These are phyloP conservation scores for Lepeophtheirus nordmannii DNA, from an alignment of 2,888 invertebrate species.

Conservation along the genomic window DNA sequence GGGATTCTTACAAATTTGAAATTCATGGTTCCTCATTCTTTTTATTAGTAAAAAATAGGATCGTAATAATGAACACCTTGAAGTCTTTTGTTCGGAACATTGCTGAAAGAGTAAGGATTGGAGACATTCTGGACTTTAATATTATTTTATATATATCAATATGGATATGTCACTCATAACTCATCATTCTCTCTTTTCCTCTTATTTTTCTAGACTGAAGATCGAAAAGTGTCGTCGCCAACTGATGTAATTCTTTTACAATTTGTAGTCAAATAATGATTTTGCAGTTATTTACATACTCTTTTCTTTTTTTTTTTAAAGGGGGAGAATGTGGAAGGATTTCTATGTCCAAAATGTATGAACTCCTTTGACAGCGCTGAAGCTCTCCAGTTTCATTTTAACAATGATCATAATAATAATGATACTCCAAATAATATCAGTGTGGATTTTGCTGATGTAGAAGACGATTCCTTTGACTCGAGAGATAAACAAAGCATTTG, in stretches of 20 bases:
- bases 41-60: neutral
- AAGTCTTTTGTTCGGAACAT: neutral
- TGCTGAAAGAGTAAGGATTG: neutral
- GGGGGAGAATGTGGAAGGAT: conserved; percentile 35
- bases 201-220: neutral
- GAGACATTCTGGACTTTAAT: too few relatives aligned
- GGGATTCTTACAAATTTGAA: neutral
- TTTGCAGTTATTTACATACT: neutral
- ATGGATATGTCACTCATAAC: too few relatives aligned
- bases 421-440: neutral
- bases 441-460: neutral
- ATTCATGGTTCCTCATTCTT: neutral
- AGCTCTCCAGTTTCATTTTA: conserved; percentile 32
- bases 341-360: conserved; percentile 38
- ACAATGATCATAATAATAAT: neutral
- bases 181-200: neutral
- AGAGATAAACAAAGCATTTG: neutral
- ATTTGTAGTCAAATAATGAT: neutral
- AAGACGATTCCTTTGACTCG: neutral
- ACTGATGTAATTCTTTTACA: neutral
- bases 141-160: too few relatives aligned
- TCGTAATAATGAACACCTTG: neutral
- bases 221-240: neutral
- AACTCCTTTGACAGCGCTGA: conserved; percentile 36
- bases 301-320: neutral